These are phyloP conservation scores for Aleiodes testaceus DNA, from an alignment of 2,888 invertebrate genomes.

Conservation along the genomic window DNA sequence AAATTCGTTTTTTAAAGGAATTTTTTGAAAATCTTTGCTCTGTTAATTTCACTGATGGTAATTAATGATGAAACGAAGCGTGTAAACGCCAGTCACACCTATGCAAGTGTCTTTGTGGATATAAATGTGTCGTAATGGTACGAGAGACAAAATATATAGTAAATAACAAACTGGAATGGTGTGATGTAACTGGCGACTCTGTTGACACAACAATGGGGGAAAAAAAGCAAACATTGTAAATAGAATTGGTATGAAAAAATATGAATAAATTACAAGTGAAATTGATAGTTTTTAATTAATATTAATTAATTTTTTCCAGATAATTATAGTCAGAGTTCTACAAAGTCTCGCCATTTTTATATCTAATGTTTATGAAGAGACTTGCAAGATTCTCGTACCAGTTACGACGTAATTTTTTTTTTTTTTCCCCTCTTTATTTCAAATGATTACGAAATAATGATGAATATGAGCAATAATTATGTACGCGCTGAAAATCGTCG, in stretches of 20 bases:
- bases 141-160: conserved; percentile 30
- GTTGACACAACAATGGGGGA: conserved; percentile 49
- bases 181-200: conserved; percentile 49
- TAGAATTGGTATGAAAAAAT: conserved; percentile 1
- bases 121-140: conserved; percentile 12
- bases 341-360: not conserved
- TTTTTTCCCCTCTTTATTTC: not conserved
- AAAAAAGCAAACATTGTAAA: conserved; percentile 44
- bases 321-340: not conserved
- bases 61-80: conserved; percentile 30
- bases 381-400: conserved; percentile 34
- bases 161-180: conserved; percentile 34
- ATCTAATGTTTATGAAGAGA: not conserved
- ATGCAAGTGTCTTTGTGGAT: conserved; percentile 2
- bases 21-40: not conserved
- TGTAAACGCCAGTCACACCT: conserved; percentile 25
- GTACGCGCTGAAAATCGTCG: not conserved
- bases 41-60: conserved; percentile 13
- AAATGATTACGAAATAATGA: conserved; percentile 36
- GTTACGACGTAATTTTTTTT: conserved; percentile 1
- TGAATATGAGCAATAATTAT: conserved; percentile 35
- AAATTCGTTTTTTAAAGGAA: not conserved
- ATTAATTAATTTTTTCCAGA: not conserved
- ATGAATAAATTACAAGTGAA: conserved; percentile 9
- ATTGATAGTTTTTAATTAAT: not conserved